These are phyloP conservation scores for Hybognathus amarus DNA, from an alignment of 2,797 vertebrate species.

Conservation along the genomic window DNA sequence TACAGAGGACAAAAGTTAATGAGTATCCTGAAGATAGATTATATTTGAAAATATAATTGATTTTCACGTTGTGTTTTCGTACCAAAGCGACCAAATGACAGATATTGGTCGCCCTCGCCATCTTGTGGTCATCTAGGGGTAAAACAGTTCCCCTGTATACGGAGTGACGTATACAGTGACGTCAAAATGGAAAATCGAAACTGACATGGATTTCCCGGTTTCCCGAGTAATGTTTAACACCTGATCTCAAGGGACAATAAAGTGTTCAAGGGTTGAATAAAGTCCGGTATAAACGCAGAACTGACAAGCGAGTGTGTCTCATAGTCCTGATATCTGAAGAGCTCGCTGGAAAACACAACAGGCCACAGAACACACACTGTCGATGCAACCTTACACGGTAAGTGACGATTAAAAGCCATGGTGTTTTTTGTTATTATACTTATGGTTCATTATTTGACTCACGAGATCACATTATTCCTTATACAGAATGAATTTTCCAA, in stretches of 20 bases:
- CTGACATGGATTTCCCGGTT: conserved; percentile 69
- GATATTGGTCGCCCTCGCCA: conserved; percentile 9
- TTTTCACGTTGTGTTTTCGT: not conserved
- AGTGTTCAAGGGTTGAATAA: not conserved
- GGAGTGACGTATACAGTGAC: conserved; percentile 49
- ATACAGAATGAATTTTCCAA: not conserved
- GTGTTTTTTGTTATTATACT: not conserved
- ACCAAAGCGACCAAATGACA: too few species aligned
- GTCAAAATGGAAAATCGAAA: conserved; percentile 76
- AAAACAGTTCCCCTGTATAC: too few species aligned
- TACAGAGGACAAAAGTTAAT: not conserved
- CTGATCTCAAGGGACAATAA: too few species aligned
- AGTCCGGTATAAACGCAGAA: not conserved
- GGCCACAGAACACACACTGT: not conserved
- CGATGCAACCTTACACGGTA: not conserved
- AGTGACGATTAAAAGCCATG: not conserved
- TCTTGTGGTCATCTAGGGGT: conserved; percentile 36
- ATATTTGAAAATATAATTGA: not conserved
- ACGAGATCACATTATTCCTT: not conserved
- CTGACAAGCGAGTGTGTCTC: not conserved
- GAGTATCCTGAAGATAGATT: not conserved
- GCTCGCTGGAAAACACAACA: not conserved
- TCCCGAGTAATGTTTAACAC: conserved; percentile 62
- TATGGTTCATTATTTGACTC: not conserved
- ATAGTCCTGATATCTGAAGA: not conserved